Conservation (phyloP, 92 coral and sea anemone genomes). For the Parazoanthus atlanticus region DNA sequence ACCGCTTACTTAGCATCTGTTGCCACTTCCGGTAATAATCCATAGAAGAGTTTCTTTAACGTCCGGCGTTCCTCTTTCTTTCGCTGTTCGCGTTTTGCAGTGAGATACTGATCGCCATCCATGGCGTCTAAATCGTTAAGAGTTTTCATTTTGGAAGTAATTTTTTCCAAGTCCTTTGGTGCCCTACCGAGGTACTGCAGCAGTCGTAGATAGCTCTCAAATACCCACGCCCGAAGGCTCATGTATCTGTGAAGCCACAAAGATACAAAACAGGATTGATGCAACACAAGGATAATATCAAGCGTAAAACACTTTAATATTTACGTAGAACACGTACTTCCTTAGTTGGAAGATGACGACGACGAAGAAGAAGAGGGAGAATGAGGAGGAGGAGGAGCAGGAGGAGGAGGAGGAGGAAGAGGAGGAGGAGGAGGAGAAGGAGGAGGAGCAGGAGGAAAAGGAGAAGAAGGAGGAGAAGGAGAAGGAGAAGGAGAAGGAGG, state of each 20-base stretch:
- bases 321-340: neutral
- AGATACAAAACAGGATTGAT: neutral
- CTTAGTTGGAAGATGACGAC: neutral
- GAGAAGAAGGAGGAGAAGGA: too few species aligned
- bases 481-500: too few species aligned
- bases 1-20: neutral
- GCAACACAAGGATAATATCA: neutral
- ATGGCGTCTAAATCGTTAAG: constrained; percentile 63
- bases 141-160: constrained; percentile 76
- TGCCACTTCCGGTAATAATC: neutral
- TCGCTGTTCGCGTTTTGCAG: constrained; percentile 11
- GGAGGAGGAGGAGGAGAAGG: too few species aligned
- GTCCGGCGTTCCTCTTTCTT: neutral
- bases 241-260: constrained; percentile 63
- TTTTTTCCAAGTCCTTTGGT: constrained; percentile 74
- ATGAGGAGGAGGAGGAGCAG: too few species aligned
- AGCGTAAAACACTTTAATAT: too few species aligned
- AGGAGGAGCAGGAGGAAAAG: too few species aligned
- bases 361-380: neutral
- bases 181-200: constrained; percentile 87
- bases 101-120: constrained; percentile 11
- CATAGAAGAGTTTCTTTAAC: neutral
- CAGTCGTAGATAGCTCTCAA: constrained; percentile 68
- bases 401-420: too few species aligned
- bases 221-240: constrained; percentile 87